Evolutionary conservation across 1,140 invertebrate genomes (phyloP), one percentile per base, ranked within the genome.

Genomic region (Diorhabda elongata): DNA sequence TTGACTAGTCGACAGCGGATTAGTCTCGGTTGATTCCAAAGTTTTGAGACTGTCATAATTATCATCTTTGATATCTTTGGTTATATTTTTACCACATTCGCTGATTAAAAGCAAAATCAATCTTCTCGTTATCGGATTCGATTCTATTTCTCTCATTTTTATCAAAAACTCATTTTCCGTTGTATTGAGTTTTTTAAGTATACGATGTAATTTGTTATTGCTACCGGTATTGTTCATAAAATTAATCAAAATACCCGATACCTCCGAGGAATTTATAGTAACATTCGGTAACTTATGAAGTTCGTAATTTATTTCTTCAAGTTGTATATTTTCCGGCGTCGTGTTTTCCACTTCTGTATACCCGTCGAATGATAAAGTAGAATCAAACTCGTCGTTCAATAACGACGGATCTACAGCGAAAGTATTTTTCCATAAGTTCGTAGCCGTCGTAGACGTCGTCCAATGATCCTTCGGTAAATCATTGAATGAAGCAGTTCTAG

Each of bases 91-190:
- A 68, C 88, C 90, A 75, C 90, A 92, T 64, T 91, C 90, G 71
- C 87, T 90, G 7, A 93, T 90, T 67, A 94, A 81, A 8, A 94
- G 78, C 6, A 94, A 78, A 52, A 94, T 88, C 9, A 94, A 79
- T 61, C 91, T 86, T 66, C 89, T 84, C 0, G 92, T 89, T 2
- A 90, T 89, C 58, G 88, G 88, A 77, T 92, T 92, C 67, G 85
- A 87, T 74, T 90, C 88, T 3, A 91, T 91, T 79, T 92, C 88
- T 73, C 90, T 88, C 91, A 94, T 93, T 4, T 92, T 89, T 68
- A 88, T 87, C 57, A 93, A 79, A 61, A 90, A 90, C 73, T 89
- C 85, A 0, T 89, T 87, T 71, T 90, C 90, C 1, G 90, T 87
- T 45, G 87, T 87, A 74, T 94, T 93, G 56, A 94, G 83, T 7